Evolutionary conservation across 1,140 invertebrate species (phyloP).

Genomic region (Drosophila baimaii): DNA sequence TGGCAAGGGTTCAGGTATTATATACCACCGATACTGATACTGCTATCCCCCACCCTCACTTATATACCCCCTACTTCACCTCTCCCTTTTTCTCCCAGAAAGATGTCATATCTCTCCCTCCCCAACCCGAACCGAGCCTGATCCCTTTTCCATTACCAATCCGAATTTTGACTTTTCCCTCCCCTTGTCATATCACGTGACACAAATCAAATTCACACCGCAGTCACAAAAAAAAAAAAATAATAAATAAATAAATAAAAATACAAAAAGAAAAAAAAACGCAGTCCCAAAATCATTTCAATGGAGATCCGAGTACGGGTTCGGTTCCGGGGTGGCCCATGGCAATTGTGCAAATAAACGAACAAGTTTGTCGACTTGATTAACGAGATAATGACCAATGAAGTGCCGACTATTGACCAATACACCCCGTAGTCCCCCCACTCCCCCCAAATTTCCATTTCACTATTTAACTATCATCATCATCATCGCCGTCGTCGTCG

Average conservation of each 20-base stretch:
- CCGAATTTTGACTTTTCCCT: background rate
- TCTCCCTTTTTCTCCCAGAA: constrained; percentile 5
- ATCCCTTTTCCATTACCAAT: constrained; percentile 6
- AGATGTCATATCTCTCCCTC: constrained; percentile 23
- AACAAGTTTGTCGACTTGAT: constrained; percentile 58
- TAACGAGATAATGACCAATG: constrained; percentile 61
- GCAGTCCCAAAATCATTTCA: constrained; percentile 20
- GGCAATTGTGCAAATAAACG: constrained; percentile 59
- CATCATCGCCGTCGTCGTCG: constrained; percentile 26
- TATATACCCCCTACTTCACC: too few species aligned
- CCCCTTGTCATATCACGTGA: constrained; percentile 53
- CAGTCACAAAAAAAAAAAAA: constrained; percentile 16
- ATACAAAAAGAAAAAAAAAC: constrained; percentile 10
- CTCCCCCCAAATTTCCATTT: constrained; percentile 1
- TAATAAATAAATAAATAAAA: background rate
- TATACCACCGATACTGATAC: background rate
- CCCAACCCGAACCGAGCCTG: background rate
- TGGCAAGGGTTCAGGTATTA: background rate
- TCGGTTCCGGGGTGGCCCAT: constrained; percentile 56
- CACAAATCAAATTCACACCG: constrained; percentile 62
- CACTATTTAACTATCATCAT: constrained; percentile 29
- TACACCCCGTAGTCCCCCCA: background rate
- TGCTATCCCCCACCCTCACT: too few species aligned
- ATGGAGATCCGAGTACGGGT: constrained; percentile 12
- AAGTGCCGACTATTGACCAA: constrained; percentile 58